Evolutionary conservation across 1,140 invertebrate genomes (phyloP), one percentile per base, ranked within the genome.

Genomic region (Cardiocondyla obscurior): DNA sequence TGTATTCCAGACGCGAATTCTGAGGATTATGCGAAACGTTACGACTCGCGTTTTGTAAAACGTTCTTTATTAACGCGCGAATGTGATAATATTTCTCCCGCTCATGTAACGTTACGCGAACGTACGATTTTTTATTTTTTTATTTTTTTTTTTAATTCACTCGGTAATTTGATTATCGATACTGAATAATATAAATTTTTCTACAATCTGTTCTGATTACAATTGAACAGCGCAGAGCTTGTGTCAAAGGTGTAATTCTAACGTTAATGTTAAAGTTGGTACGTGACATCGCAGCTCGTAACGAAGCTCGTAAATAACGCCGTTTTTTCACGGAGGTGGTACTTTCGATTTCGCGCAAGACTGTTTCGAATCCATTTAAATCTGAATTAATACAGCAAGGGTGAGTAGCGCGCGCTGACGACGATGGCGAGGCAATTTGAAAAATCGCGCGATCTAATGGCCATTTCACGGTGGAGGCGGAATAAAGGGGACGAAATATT

Each of bases 361-460:
- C 67, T 60, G 67, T 69, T 53, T 70, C 53, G 67, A 82, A 36
- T 72, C 65, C 64, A 81, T 90, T 89, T 77, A 86, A 89, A 74
- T 81, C 62, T 76, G 82, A 79, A 90, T 91, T 88, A 90, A 90
- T 84, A 82, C 46, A 10, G 39, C 53, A 69, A 53, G 67, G 62
- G 60, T 49, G 64, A 85, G 53, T 49, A 49, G 73, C 53, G 42
- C 25, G 2, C 14, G n/a, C n/a, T n/a, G n/a, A n/a, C 67, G 12
- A 8, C 57, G 30, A 53, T 64, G 62, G 64, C 55, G 60, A 53
- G 44, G 60, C 84, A 81, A 92, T 91, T 91, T 92, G 81, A 92
- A 92, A 93, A 92, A 92, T 92, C 83, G 90, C 81, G 30, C 89
- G 69, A 83, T 84, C 83, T 91, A 92, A 92, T 92, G 89, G 88